Percentiles rank a stretch among this genome's conserved stretches.
phyloP scores from a whole-genome alignment of 2,113 vertebrate species.

The Rallus limicola region DNA sequence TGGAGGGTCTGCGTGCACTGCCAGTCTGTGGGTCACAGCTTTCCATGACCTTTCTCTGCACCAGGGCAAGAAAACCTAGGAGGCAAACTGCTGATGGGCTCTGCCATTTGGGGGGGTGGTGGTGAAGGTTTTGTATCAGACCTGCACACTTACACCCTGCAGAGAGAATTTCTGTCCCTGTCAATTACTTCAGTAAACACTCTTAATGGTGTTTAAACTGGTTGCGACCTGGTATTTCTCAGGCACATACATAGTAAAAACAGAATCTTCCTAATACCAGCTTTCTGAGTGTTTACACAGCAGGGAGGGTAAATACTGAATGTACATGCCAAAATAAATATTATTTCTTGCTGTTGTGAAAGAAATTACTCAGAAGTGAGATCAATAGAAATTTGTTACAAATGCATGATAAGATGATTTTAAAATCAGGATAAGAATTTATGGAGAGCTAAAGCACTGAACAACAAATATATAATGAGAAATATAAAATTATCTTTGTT shows the following conservation, averaged over 20 bases:
- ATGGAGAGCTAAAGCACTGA: not conserved
- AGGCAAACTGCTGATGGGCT: not conserved
- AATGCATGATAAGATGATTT: not conserved
- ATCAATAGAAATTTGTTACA: constrained; percentile 56
- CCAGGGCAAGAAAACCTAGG: not conserved
- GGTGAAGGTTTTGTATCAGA: not conserved
- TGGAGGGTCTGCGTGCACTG: not conserved
- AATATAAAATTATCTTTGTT: constrained; percentile 45
- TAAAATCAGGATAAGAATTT: constrained; percentile 47
- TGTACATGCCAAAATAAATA: constrained; percentile 36
- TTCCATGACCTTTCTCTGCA: not conserved
- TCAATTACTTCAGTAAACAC: not conserved
- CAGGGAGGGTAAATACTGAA: not conserved
- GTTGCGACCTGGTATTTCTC: not conserved
- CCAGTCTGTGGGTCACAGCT: accelerated
- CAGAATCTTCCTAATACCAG: not conserved
- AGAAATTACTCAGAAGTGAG: constrained; percentile 36
- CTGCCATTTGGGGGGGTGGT: not conserved
- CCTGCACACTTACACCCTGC: not conserved
- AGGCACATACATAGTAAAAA: not conserved
- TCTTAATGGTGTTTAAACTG: not conserved
- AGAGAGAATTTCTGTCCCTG: not conserved
- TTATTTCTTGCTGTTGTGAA: not conserved
- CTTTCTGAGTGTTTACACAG: constrained; percentile 24
- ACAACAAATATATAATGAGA: constrained; percentile 42